phyloP scores from a whole-genome alignment of 1,140 invertebrate genomes.

The Sarcophaga bullata region DNA sequence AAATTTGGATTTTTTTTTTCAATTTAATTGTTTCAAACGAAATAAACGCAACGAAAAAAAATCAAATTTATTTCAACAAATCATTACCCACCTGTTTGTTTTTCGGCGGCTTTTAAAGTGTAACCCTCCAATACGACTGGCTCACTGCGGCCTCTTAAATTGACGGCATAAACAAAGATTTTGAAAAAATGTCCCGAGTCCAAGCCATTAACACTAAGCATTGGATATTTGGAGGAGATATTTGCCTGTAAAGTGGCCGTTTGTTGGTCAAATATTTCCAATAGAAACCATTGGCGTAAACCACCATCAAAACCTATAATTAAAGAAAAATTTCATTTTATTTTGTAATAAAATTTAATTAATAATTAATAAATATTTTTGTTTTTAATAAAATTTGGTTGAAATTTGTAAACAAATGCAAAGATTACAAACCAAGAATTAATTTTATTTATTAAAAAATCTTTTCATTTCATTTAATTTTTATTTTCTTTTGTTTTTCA shows the following conservation, averaged over 20 bases:
- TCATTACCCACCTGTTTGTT: constrained; percentile 75
- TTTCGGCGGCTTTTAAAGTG: constrained; percentile 80
- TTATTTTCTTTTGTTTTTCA: background rate
- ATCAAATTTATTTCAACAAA: background rate
- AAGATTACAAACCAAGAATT: background rate
- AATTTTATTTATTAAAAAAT: background rate
- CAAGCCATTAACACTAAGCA: constrained; percentile 75
- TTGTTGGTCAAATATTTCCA: constrained; percentile 79
- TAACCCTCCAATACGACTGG: constrained; percentile 71
- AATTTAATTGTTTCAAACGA: constrained; percentile 33
- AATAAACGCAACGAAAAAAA: background rate
- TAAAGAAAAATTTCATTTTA: constrained; percentile 24
- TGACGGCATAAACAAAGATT: constrained; percentile 74
- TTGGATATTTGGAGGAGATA: constrained; percentile 74
- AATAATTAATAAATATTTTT: background rate
- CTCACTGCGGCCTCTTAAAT: constrained; percentile 73
- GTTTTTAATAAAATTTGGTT: background rate
- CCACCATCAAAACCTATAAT: constrained; percentile 80
- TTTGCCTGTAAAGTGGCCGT: constrained; percentile 74
- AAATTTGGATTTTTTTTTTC: too few species aligned
- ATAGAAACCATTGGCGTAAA: constrained; percentile 75
- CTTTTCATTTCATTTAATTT: background rate
- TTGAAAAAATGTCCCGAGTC: constrained; percentile 76
- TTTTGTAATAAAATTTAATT: background rate
- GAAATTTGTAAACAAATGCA: background rate